Evolutionary conservation across 2,888 invertebrate species (phyloP).

Genomic region (Drosophila hamatofila): DNA sequence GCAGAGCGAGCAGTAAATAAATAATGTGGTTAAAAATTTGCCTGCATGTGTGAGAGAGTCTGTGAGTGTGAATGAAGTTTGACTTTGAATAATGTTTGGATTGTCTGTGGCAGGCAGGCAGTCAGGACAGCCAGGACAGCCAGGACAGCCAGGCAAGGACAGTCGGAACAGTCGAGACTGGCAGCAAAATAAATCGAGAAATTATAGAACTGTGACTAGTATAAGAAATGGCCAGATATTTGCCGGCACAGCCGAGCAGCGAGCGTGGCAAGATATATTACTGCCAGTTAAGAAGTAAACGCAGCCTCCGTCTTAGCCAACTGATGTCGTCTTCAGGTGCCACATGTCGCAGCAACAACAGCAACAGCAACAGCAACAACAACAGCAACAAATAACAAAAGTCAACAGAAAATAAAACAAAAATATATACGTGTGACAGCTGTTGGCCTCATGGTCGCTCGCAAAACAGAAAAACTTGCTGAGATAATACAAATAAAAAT

Average conservation of each 20-base stretch:
- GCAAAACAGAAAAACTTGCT: slow-evolving; percentile 41
- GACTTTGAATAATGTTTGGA: slow-evolving; percentile 81
- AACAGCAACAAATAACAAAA: slow-evolving; percentile 34
- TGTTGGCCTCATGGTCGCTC: slow-evolving; percentile 60
- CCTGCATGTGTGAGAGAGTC: slow-evolving; percentile 46
- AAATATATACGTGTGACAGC: slow-evolving; percentile 66
- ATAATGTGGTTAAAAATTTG: slow-evolving; percentile 80
- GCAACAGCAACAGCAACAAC: slow-evolving; percentile 36
- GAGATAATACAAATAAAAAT: slow-evolving; percentile 66
- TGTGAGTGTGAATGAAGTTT: slow-evolving; percentile 78
- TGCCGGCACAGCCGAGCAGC: slow-evolving; percentile 55
- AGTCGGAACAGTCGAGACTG: slow-evolving; percentile 30
- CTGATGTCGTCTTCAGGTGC: slow-evolving; percentile 68
- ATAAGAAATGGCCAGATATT: slow-evolving; percentile 79
- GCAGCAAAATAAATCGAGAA: slow-evolving; percentile 77
- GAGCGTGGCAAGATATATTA: slow-evolving; percentile 76
- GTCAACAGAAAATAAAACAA: slow-evolving; percentile 39
- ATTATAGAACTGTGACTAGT: slow-evolving; percentile 81
- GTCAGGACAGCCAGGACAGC: slow-evolving; percentile 47
- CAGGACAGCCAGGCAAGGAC: slow-evolving; percentile 32
- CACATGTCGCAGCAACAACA: slow-evolving; percentile 62
- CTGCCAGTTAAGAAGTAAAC: slow-evolving; percentile 64
- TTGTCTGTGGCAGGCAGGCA: slow-evolving; percentile 77
- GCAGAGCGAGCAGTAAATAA: slow-evolving; percentile 72
- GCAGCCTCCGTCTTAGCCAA: slow-evolving; percentile 38